Percentiles rank a stretch among this genome's conserved stretches.
These are phyloP conservation scores for Melanchra persicariae DNA, from an alignment of 2,888 invertebrate genomes.

Conservation along the genomic window DNA sequence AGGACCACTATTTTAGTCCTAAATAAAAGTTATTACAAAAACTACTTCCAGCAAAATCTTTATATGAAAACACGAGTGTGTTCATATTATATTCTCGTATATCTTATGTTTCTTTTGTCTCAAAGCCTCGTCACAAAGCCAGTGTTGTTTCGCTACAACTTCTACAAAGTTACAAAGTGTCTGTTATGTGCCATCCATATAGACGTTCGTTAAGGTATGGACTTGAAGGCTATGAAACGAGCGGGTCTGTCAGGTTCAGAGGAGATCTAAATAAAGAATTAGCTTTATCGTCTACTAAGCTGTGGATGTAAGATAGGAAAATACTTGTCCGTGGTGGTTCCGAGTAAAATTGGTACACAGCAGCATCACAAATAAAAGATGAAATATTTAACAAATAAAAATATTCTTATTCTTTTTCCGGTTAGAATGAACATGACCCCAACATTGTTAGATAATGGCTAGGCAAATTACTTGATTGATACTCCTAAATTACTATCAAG, in stretches of 20 bases:
- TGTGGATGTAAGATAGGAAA: no score
- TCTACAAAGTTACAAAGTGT: constrained; percentile 38
- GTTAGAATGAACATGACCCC: no score
- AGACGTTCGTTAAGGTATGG: constrained; percentile 33
- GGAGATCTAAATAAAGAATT: background rate
- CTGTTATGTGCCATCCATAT: constrained; percentile 7
- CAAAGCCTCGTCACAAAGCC: constrained; percentile 35
- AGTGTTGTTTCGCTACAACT: constrained; percentile 53
- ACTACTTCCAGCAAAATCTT: constrained; percentile 31
- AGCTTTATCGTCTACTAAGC: background rate
- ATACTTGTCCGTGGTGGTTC: no score
- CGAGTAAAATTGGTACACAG: no score
- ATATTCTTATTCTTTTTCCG: no score
- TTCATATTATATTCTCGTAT: constrained; percentile 20
- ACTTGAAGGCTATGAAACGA: constrained; percentile 16
- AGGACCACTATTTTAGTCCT: constrained; percentile 24
- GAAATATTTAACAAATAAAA: no score
- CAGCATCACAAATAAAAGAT: no score
- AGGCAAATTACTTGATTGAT: no score
- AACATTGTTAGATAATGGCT: no score
- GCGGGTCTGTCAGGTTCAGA: background rate
- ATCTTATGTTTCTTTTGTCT: constrained; percentile 46
- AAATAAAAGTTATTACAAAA: constrained; percentile 32
- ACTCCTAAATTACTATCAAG: no score
- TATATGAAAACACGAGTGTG: constrained; percentile 12